These are phyloP conservation scores for Progne subis DNA, from an alignment of 2,113 vertebrate species.

Conservation along the genomic window DNA sequence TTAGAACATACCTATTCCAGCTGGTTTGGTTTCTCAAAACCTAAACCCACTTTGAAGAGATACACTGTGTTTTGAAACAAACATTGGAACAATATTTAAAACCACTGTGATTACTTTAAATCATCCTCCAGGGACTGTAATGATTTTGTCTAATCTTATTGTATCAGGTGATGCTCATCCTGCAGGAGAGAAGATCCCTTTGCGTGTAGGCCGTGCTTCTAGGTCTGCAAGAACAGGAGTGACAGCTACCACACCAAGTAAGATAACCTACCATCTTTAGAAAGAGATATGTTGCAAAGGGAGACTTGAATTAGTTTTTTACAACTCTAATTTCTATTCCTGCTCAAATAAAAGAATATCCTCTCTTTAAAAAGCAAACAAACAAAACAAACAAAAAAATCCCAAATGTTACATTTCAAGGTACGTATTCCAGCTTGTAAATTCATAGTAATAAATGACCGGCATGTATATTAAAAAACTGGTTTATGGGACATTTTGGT, in stretches of 20 bases:
- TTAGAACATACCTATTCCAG: neutral
- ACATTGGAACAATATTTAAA: neutral
- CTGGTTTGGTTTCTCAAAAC: neutral
- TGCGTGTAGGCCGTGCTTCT: slow-evolving; percentile 24
- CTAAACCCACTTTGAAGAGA: neutral
- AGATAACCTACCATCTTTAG: neutral
- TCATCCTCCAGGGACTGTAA: neutral
- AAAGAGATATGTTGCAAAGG: neutral
- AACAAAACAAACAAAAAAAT: neutral
- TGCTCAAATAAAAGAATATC: neutral
- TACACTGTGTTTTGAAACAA: neutral
- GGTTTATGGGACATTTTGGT: rapidly evolving
- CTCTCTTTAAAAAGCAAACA: neutral
- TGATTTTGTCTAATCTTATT: neutral
- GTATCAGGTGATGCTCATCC: slow-evolving; percentile 11
- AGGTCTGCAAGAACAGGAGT: slow-evolving; percentile 63
- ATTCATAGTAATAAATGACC: neutral
- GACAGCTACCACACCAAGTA: slow-evolving; percentile 87
- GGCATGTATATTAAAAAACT: neutral
- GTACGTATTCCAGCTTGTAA: neutral
- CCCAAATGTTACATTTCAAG: neutral
- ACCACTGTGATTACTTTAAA: neutral
- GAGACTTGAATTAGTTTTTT: neutral
- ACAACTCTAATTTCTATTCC: neutral
- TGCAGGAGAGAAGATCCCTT: slow-evolving; percentile 74